phyloP scores from a whole-genome alignment of 1,140 invertebrate species.

The Akabosia matsudoensis region DNA sequence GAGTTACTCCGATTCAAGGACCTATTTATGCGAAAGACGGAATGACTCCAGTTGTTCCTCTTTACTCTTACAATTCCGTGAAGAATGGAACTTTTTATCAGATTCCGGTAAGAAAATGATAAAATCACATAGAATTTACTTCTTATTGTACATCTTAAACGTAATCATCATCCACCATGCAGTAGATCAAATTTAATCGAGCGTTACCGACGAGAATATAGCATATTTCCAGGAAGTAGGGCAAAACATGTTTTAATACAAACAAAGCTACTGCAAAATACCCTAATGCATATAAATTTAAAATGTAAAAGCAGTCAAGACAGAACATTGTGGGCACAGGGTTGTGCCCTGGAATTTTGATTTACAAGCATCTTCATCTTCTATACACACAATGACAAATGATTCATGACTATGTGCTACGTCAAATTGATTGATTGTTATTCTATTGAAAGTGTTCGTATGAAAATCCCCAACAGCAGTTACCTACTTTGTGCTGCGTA shows the following conservation, averaged over 20 bases:
- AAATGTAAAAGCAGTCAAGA: too few species aligned
- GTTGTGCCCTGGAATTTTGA: conserved; percentile 17
- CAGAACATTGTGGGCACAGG: too few species aligned
- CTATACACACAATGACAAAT: not conserved
- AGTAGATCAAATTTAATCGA: not conserved
- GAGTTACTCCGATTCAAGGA: conserved; percentile 74
- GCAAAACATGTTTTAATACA: not conserved
- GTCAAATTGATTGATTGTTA: conserved; percentile 14
- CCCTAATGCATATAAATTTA: too few species aligned
- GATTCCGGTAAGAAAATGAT: conserved; percentile 69
- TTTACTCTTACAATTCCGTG: conserved; percentile 73
- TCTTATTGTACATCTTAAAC: not conserved
- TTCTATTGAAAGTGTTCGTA: not conserved
- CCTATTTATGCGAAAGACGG: conserved; percentile 75
- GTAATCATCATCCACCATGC: too few species aligned
- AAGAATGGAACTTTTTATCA: conserved; percentile 79
- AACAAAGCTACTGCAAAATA: not conserved
- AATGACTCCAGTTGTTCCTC: conserved; percentile 75
- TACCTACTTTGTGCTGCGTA: too few species aligned
- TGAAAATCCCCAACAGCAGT: not conserved
- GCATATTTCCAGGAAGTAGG: not conserved
- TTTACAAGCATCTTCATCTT: not conserved
- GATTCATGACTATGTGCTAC: not conserved
- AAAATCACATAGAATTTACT: too few species aligned
- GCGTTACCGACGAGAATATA: not conserved